Conservation (phyloP, 2,113 vertebrate genomes). For the Hydrochoerus hydrochaeris region DNA sequence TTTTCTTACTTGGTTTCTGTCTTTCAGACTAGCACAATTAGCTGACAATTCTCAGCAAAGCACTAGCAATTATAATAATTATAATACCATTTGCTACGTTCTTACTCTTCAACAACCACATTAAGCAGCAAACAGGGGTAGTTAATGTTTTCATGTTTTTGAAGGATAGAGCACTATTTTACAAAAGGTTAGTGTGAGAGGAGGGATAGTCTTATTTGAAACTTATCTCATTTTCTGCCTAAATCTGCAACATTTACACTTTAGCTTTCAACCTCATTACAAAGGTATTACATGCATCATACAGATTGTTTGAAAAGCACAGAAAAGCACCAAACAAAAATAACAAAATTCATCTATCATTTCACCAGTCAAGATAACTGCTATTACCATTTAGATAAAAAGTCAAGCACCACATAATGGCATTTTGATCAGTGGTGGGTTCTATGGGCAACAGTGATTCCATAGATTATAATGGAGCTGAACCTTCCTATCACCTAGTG, state of each 20-base stretch:
- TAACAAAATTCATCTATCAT: constrained; percentile 25
- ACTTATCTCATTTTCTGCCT: constrained; percentile 43
- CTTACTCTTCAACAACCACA: background rate
- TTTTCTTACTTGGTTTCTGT: constrained; percentile 33
- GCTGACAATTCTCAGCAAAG: background rate
- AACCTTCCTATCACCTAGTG: background rate
- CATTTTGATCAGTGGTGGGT: background rate
- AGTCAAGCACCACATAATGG: background rate
- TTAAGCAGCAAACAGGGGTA: constrained; percentile 23
- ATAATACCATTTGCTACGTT: background rate
- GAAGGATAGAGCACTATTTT: background rate
- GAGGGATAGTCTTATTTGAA: background rate
- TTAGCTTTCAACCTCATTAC: constrained; percentile 18
- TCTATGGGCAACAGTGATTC: too few species aligned
- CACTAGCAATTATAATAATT: background rate
- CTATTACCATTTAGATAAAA: background rate
- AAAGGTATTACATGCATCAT: constrained; percentile 2
- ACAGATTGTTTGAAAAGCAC: constrained; percentile 20
- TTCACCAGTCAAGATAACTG: background rate
- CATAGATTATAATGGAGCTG: background rate
- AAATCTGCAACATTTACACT: constrained; percentile 14
- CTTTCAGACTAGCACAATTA: constrained; percentile 43
- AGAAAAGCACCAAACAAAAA: constrained; percentile 38
- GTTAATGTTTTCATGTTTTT: constrained; percentile 20
- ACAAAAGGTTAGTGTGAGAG: background rate